Conservation (phyloP, 1,140 invertebrate genomes). For the Tyrophagus putrescentiae region DNA sequence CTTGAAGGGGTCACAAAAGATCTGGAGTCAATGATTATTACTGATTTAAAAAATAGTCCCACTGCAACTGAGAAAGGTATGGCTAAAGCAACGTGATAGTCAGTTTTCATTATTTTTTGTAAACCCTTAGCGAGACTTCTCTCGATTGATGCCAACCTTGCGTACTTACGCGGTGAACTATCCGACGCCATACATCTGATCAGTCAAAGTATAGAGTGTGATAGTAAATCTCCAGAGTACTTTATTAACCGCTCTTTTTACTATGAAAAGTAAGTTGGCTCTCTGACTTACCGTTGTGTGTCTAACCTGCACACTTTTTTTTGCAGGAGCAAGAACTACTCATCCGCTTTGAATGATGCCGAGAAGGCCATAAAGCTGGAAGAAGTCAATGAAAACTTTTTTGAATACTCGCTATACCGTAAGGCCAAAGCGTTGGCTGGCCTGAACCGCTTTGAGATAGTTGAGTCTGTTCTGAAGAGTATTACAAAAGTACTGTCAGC, state of each 20-base stretch:
- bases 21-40: background rate
- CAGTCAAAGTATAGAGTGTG: background rate
- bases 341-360: background rate
- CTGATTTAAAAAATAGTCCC: background rate
- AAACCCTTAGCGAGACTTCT: constrained; percentile 16
- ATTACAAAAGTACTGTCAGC: background rate
- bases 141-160: background rate
- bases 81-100: background rate
- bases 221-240: background rate
- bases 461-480: background rate
- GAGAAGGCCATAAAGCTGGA: constrained; percentile 2
- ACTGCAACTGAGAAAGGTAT: background rate
- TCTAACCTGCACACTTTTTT: background rate
- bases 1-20: background rate
- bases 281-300: background rate
- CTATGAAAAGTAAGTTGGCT: constrained; percentile 6
- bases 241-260: constrained; percentile 10
- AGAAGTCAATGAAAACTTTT: background rate
- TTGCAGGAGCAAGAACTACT: background rate
- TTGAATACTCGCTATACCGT: background rate
- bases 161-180: background rate
- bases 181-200: background rate
- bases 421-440: background rate
- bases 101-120: background rate
- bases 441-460: background rate